Evolutionary conservation across 2,113 vertebrate species (phyloP).

Genomic region (Microcebus murinus): DNA sequence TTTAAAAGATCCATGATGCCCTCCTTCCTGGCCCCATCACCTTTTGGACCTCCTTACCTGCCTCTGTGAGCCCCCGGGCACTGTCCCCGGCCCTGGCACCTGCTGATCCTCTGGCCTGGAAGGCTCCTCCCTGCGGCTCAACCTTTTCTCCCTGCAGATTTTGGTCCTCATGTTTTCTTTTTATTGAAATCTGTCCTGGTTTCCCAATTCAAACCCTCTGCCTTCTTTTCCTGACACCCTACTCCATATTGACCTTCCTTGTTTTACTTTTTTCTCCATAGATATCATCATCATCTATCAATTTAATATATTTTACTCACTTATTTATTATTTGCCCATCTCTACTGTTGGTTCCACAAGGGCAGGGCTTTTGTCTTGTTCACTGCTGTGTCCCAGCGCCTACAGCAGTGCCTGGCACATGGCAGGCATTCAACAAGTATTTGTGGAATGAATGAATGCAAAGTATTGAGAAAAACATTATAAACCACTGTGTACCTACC

Average conservation of each 20-base stretch:
- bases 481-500: not conserved
- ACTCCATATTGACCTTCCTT: not conserved
- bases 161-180: not conserved
- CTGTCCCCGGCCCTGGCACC: not conserved
- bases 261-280: not conserved
- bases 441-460: not conserved
- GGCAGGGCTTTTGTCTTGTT: not conserved
- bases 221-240: not conserved
- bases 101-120: not conserved
- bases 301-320: not conserved
- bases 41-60: not conserved
- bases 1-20: not conserved
- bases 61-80: too few species aligned
- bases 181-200: not conserved
- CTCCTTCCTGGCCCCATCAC: fast-evolving
- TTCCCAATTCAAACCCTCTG: not conserved
- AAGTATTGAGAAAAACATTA: not conserved
- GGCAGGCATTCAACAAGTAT: not conserved
- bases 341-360: not conserved
- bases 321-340: not conserved
- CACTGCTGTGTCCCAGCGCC: not conserved
- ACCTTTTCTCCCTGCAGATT: not conserved
- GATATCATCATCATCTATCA: not conserved
- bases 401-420: too few species aligned
- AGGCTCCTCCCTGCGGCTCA: not conserved